Evolutionary conservation across 2,888 invertebrate species (phyloP), one percentile per base, ranked within the genome.

Genomic region (Cordilura impudica): DNA sequence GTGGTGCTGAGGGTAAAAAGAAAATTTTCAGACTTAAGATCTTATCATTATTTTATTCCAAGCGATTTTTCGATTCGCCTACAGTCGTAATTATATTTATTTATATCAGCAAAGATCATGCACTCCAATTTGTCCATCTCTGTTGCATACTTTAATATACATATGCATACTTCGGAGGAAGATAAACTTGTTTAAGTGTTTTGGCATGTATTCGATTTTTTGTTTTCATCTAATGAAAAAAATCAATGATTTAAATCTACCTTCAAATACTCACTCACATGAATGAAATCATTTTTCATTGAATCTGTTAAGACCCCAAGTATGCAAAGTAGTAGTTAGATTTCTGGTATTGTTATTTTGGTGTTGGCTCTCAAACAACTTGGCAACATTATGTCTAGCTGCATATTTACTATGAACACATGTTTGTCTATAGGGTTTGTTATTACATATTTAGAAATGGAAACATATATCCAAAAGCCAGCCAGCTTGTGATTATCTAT

Each of bases 381-480:
- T 79, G 78, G 75, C 78, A 74, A 61, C 74, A 66, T 70, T 54
- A 70, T 47, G 78, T 78, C 78, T 78, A 54, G 77, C 49, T 47
- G 51, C 47, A 26, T 29, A 14, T n/a, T 18, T 19, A 19, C 49
- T 39, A 58, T 58, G 19, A n/a, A 14, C 18, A 35, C 18, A 60
- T 23, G 43, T 43, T 26, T 26, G 26, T 26, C 14, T 18, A 45
- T 43, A 23, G 23, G 16, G 45, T 60, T 39, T 39, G 8, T 12
- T 39, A 39, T n/a, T n/a, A n/a, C 12, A 39, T 2, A 39, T n/a
- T n/a, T 12, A 39, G n/a, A 39, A n/a, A n/a, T 39, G 12, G 35
- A 4, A n/a, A 26, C 26, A 26, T 26, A 4, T 26, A 29, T 56
- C 29, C 16, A 19, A 35, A 43, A 65, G 1, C 10, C 58, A 58